These are phyloP conservation scores for Hucho hucho DNA, from an alignment of 2,113 vertebrate genomes.

Conservation along the genomic window DNA sequence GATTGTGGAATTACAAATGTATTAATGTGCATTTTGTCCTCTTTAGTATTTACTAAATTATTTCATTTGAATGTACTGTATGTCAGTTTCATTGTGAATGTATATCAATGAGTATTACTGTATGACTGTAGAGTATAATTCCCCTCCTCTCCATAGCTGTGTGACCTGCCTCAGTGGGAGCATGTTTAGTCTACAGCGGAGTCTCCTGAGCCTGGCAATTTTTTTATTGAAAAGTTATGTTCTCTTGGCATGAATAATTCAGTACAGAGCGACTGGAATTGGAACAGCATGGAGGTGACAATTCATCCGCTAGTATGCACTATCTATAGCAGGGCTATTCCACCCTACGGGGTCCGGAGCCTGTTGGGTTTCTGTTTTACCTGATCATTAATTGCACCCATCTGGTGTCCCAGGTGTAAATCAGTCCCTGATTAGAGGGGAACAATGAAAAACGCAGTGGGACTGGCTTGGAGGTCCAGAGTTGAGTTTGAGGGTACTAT, in stretches of 20 bases:
- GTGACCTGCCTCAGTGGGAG: slow-evolving; percentile 30
- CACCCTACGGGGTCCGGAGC: no score
- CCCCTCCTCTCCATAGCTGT: slow-evolving; percentile 9
- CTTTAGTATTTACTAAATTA: slow-evolving; percentile 58
- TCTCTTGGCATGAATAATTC: slow-evolving; percentile 66
- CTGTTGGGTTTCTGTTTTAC: no score
- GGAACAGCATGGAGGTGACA: slow-evolving; percentile 38
- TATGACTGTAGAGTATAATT: slow-evolving; percentile 21
- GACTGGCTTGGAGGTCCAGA: no score
- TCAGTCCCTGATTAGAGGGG: no score
- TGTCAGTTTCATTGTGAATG: slow-evolving; percentile 26
- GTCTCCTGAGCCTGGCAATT: slow-evolving; percentile 64
- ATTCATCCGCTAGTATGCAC: slow-evolving; percentile 22
- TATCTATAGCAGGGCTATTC: no score
- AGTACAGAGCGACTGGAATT: slow-evolving; percentile 52
- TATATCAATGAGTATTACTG: slow-evolving; percentile 52
- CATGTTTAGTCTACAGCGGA: slow-evolving; percentile 30
- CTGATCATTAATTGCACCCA: no score
- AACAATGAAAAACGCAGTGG: no score
- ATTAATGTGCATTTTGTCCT: slow-evolving; percentile 59
- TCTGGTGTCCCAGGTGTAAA: no score
- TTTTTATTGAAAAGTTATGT: slow-evolving; percentile 74
- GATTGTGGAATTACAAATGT: neutral
- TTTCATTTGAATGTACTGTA: slow-evolving; percentile 12
- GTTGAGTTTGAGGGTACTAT: no score